Conservation (phyloP, 2,797 vertebrate species). For the Varecia variegata region DNA sequence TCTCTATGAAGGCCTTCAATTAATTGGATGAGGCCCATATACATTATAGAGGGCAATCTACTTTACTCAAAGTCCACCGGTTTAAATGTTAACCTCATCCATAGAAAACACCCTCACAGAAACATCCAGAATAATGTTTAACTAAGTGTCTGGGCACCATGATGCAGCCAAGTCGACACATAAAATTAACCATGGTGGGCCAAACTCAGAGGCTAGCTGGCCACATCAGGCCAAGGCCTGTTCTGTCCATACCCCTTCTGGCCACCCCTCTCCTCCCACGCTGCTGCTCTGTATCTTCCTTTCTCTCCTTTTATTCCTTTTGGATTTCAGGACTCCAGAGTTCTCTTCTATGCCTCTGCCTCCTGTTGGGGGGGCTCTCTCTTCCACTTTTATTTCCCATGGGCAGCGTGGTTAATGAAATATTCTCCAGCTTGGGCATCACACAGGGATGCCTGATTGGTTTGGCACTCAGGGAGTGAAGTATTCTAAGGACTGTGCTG, state of each 20-base stretch:
- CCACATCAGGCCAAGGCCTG: neutral
- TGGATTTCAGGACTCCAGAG: neutral
- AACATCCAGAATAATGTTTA: neutral
- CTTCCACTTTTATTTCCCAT: neutral
- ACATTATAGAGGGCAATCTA: neutral
- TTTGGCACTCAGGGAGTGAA: neutral
- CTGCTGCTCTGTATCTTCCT: neutral
- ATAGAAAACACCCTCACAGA: neutral
- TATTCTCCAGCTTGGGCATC: neutral
- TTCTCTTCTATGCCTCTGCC: neutral
- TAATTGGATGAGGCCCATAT: neutral
- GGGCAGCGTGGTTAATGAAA: neutral
- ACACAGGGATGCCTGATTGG: neutral
- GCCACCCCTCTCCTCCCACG: neutral
- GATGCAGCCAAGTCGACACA: neutral
- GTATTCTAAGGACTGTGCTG: neutral
- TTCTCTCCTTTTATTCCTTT: neutral
- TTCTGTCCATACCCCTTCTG: neutral
- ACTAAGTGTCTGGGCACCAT: neutral
- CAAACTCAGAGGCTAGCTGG: neutral
- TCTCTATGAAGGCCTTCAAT: neutral
- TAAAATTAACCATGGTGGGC: neutral
- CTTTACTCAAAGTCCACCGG: neutral
- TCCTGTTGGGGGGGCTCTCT: neutral
- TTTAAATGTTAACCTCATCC: neutral